phyloP scores from a whole-genome alignment of 1,140 invertebrate genomes.

The Papilio polytes region DNA sequence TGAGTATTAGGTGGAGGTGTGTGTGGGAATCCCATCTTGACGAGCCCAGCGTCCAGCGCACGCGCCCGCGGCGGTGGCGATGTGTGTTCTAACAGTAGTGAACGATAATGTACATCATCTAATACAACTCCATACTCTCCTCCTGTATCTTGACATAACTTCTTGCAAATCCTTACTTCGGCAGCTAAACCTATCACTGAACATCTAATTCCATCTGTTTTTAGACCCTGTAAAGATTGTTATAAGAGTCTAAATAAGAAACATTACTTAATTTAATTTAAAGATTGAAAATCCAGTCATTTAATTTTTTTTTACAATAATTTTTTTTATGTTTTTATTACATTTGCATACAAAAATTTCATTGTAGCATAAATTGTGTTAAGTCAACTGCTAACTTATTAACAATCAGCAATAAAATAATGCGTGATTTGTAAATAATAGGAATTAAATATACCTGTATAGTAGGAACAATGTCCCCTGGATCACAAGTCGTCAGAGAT shows the following conservation, averaged over 20 bases:
- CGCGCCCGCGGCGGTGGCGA: constrained; percentile 94
- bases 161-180: constrained; percentile 91
- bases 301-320: neutral
- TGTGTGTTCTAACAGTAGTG: constrained; percentile 91
- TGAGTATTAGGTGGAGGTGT: constrained; percentile 78
- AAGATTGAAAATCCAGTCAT: neutral
- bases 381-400: no score
- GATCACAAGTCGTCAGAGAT: constrained; percentile 98
- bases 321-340: no score
- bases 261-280: no score
- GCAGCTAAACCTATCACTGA: constrained; percentile 97
- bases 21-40: constrained; percentile 97
- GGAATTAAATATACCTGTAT: constrained; percentile 87
- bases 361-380: no score
- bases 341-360: no score
- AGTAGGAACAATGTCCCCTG: constrained; percentile 94
- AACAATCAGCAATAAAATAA: no score
- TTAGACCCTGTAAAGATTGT: constrained; percentile 84
- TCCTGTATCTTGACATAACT: constrained; percentile 91
- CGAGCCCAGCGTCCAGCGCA: constrained; percentile 91
- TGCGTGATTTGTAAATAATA: constrained; percentile 11
- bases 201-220: constrained; percentile 91
- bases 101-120: constrained; percentile 94
- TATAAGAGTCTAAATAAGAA: neutral
- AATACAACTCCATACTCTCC: constrained; percentile 94